Evolutionary conservation across 37 sponge, comb jelly and placozoan species (phyloP).

Genomic region (Oscarella lobularis): DNA sequence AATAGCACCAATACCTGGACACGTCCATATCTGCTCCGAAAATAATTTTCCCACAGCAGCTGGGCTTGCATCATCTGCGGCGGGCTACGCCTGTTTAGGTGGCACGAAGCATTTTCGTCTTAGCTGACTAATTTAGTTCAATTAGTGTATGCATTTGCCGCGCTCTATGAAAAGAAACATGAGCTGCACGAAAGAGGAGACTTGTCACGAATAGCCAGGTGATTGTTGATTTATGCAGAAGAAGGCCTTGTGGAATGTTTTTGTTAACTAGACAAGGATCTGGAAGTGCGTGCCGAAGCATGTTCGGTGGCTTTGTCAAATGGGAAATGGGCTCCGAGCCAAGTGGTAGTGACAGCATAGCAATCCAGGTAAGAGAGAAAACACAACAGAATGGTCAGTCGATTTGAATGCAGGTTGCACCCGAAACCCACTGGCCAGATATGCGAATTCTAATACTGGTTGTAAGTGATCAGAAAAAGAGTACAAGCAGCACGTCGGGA

Average conservation of each 20-base stretch:
- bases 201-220: too few relatives aligned
- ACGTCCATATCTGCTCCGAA: constrained; percentile 65
- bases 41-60: constrained; percentile 99
- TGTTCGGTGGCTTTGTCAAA: constrained; percentile 87
- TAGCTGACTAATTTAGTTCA: too few relatives aligned
- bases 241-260: too few relatives aligned
- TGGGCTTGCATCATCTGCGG: constrained; percentile 97
- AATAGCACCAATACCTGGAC: not conserved
- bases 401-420: constrained; percentile 34
- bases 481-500: constrained; percentile 75
- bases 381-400: not conserved
- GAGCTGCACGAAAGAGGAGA: too few relatives aligned
- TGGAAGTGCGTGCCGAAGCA: constrained; percentile 97
- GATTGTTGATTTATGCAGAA: too few relatives aligned
- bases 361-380: constrained; percentile 58
- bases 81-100: constrained; percentile 95
- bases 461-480: constrained; percentile 77
- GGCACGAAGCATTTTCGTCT: too few relatives aligned
- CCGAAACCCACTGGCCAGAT: constrained; percentile 88
- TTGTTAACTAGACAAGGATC: constrained; percentile 64
- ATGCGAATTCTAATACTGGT: constrained; percentile 82
- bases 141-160: too few relatives aligned
- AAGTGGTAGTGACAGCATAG: constrained; percentile 77
- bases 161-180: too few relatives aligned
- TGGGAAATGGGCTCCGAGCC: constrained; percentile 73